phyloP scores from a whole-genome alignment of 2,888 invertebrate genomes.

The Brachylomia viminalis region DNA sequence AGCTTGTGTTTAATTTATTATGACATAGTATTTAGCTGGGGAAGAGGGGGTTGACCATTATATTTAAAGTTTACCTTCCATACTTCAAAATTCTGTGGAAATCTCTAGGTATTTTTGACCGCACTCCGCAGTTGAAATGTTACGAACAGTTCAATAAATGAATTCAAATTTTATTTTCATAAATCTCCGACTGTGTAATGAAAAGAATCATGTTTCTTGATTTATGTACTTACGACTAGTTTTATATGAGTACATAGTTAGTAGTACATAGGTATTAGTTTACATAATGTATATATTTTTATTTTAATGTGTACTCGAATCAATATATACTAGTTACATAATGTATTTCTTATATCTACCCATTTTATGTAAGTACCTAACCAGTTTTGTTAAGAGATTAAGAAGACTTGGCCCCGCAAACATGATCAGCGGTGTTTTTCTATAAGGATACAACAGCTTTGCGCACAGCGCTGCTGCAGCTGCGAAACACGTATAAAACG shows the following conservation, averaged over 20 bases:
- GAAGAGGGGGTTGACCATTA: too few relatives aligned
- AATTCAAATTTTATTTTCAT: slow-evolving; percentile 5
- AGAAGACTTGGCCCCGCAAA: too few relatives aligned
- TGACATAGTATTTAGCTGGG: too few relatives aligned
- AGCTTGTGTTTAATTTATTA: too few relatives aligned
- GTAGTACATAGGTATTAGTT: slow-evolving; percentile 6
- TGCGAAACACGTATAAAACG: too few relatives aligned
- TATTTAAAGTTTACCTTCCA: too few relatives aligned
- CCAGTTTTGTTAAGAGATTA: background rate
- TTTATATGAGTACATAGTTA: slow-evolving; percentile 3
- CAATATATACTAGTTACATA: background rate
- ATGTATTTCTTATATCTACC: slow-evolving; percentile 34
- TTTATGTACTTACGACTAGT: background rate
- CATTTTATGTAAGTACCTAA: slow-evolving; percentile 38
- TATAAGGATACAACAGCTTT: too few relatives aligned
- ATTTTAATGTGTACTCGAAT: background rate
- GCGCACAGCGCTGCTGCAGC: too few relatives aligned
- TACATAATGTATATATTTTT: slow-evolving; percentile 26
- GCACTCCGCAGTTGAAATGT: background rate
- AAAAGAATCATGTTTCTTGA: background rate
- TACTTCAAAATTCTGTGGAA: too few relatives aligned
- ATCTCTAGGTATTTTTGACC: background rate
- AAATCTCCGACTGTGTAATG: slow-evolving; percentile 14
- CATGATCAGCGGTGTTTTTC: too few relatives aligned
- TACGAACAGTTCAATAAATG: slow-evolving; percentile 22